phyloP scores from a whole-genome alignment of 2,797 vertebrate genomes.

The Sebastes trivittatus region DNA sequence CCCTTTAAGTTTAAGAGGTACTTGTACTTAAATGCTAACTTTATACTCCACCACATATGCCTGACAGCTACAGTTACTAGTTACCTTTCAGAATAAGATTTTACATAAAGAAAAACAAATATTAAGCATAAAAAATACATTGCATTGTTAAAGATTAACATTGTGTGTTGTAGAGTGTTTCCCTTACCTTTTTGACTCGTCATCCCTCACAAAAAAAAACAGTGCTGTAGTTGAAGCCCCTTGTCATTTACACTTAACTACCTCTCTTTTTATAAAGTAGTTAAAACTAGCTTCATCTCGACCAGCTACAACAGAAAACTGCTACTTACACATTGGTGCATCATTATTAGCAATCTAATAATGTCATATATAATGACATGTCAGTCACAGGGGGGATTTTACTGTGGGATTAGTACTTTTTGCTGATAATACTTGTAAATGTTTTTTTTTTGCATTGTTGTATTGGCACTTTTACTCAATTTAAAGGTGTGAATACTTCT shows the following conservation, averaged over 20 bases:
- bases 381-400: background rate
- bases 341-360: background rate
- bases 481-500: background rate
- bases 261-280: background rate
- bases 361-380: background rate
- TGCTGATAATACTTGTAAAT: background rate
- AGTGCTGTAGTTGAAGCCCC: background rate
- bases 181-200: background rate
- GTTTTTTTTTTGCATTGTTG: background rate
- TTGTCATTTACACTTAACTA: fast-evolving
- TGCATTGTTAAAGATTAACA: background rate
- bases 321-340: background rate
- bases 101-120: background rate
- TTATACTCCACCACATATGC: background rate
- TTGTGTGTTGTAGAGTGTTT: background rate
- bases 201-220: background rate
- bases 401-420: background rate
- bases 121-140: background rate
- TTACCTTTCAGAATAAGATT: background rate
- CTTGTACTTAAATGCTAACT: background rate
- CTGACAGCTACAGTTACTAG: background rate
- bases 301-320: too few species aligned
- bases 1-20: too few species aligned
- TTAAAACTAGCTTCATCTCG: background rate
- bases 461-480: background rate